Evolutionary conservation across 1,140 invertebrate genomes (phyloP).

Genomic region (Drosophila tropicalis): DNA sequence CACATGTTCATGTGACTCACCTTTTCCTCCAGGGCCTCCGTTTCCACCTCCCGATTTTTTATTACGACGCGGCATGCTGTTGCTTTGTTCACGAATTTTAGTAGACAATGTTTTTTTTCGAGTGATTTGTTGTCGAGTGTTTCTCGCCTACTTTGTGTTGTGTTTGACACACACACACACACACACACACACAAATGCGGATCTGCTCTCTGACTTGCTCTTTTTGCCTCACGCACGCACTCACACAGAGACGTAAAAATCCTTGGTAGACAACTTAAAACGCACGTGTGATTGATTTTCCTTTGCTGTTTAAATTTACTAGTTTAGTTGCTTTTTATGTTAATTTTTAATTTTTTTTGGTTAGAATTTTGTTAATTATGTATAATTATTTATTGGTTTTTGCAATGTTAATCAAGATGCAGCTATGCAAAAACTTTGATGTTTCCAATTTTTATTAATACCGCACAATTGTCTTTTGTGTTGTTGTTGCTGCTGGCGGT

Average conservation of each 20-base stretch:
- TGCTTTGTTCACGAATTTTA: conserved; percentile 61
- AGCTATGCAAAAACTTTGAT: conserved; percentile 81
- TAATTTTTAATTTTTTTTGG: conserved; percentile 20
- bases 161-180: conserved; percentile 16
- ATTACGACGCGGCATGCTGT: conserved; percentile 77
- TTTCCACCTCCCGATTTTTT: conserved; percentile 54
- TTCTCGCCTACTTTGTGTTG: conserved; percentile 16
- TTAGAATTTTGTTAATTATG: conserved; percentile 30
- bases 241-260: conserved; percentile 41
- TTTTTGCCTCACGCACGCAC: conserved; percentile 11
- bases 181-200: background rate
- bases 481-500: conserved; percentile 44
- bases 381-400: background rate
- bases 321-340: background rate
- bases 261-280: conserved; percentile 50
- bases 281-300: conserved; percentile 53
- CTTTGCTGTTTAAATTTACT: background rate
- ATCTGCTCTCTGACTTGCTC: conserved; percentile 28
- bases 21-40: conserved; percentile 63
- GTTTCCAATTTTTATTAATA: conserved; percentile 77
- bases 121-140: background rate
- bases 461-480: conserved; percentile 60
- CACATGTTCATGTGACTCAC: conserved; percentile 60
- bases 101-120: conserved; percentile 38
- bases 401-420: conserved; percentile 71